phyloP scores from a whole-genome alignment of 2,113 vertebrate species.

The Lophius piscatorius region DNA sequence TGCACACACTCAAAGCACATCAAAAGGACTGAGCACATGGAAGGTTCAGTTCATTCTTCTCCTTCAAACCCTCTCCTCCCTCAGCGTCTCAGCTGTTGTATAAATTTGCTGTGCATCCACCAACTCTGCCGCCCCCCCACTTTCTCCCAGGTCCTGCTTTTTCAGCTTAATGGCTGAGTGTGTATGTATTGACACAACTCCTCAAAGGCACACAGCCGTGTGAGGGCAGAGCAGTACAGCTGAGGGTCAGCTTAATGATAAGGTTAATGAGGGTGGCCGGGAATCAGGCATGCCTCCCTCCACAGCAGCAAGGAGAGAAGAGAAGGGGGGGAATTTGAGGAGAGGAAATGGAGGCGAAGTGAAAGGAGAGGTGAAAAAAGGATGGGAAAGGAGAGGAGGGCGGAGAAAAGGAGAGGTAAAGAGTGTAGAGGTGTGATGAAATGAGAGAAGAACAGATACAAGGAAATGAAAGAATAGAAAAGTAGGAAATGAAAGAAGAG shows the following conservation, averaged over 20 bases:
- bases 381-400: background rate
- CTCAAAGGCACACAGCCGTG: conserved; percentile 50
- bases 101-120: conserved; percentile 45
- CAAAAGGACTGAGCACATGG: conserved; percentile 58
- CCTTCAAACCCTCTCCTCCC: conserved; percentile 23
- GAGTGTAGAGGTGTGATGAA: too few relatives aligned
- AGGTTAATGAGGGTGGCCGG: conserved; percentile 72
- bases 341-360: background rate
- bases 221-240: conserved; percentile 49
- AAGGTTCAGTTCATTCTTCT: conserved; percentile 54
- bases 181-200: conserved; percentile 70
- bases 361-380: background rate
- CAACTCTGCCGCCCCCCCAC: conserved; percentile 27
- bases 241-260: conserved; percentile 63
- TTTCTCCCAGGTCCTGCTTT: conserved; percentile 9
- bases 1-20: conserved; percentile 54
- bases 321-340: background rate
- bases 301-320: too few relatives aligned
- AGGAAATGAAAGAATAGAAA: background rate
- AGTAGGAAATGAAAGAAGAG: background rate
- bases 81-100: conserved; percentile 47
- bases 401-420: too few relatives aligned
- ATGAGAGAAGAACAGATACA: background rate
- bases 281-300: conserved; percentile 61
- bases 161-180: conserved; percentile 53